These are phyloP conservation scores for Muscina levida DNA, from an alignment of 2,888 invertebrate species.

Conservation along the genomic window DNA sequence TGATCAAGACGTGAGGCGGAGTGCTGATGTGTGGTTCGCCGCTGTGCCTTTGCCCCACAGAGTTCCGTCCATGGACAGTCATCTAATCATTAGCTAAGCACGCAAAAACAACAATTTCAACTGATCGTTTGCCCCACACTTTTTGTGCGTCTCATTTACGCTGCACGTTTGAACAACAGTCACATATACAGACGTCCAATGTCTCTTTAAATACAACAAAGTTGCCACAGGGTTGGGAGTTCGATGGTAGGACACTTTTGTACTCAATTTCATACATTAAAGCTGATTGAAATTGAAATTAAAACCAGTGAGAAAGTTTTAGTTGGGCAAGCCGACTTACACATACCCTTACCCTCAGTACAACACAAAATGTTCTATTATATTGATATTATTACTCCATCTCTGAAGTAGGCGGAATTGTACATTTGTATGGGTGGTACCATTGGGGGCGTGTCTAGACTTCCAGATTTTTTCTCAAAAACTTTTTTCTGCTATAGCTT, in stretches of 20 bases:
- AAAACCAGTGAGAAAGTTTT: no score
- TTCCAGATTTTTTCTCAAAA: no score
- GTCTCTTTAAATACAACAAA: background rate
- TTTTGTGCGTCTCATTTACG: slow-evolving; percentile 37
- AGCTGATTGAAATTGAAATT: no score
- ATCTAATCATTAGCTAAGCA: background rate
- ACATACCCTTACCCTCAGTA: no score
- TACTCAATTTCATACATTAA: no score
- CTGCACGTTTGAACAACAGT: background rate
- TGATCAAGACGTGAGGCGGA: background rate
- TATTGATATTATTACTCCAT: no score
- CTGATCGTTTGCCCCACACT: slow-evolving; percentile 28
- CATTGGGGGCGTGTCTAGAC: no score
- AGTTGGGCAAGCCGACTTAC: no score
- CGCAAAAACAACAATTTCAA: slow-evolving; percentile 3
- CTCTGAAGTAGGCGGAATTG: no score
- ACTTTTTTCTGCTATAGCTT: no score
- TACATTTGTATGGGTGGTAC: no score
- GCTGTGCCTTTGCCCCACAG: background rate
- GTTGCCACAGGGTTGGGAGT: slow-evolving; percentile 32
- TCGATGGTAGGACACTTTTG: background rate
- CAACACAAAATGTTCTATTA: no score
- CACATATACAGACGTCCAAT: background rate
- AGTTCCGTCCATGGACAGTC: background rate
- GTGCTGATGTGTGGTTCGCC: slow-evolving; percentile 29